These are phyloP conservation scores for Acromyrmex echinatior DNA, from an alignment of 1,140 invertebrate species.

Conservation along the genomic window DNA sequence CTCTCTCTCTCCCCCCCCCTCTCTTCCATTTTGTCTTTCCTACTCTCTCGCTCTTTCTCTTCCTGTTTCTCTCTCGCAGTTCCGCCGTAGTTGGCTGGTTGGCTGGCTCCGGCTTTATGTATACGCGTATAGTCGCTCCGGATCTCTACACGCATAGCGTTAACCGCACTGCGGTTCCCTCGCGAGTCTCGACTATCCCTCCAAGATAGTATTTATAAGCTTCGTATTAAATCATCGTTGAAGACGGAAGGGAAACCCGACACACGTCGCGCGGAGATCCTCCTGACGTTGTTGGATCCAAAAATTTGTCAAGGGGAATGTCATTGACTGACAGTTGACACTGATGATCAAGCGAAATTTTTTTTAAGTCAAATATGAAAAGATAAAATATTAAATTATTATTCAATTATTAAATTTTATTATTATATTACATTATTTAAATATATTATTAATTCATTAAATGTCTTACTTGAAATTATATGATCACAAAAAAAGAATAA, in stretches of 20 bases:
- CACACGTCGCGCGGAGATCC: background rate
- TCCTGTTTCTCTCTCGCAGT: background rate
- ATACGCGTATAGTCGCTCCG: constrained; percentile 66
- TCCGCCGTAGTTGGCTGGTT: constrained; percentile 43
- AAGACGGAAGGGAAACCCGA: constrained; percentile 43
- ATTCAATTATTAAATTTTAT: no score
- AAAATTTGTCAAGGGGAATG: no score
- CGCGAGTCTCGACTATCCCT: constrained; percentile 68
- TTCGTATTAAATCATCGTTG: constrained; percentile 75
- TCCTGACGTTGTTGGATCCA: no score
- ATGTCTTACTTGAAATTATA: no score
- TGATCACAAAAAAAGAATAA: no score
- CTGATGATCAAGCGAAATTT: no score
- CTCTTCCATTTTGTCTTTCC: no score
- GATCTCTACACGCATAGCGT: constrained; percentile 79
- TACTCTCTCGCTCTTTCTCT: background rate
- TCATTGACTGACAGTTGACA: no score
- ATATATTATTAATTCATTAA: no score
- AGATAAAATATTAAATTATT: no score
- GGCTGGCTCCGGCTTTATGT: constrained; percentile 16
- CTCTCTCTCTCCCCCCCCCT: background rate
- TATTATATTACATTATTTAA: no score
- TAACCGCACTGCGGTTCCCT: constrained; percentile 83
- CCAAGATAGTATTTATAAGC: constrained; percentile 73
- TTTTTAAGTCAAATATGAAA: no score